Conservation (phyloP, 2,888 invertebrate genomes). For the Cheilosia soror region DNA sequence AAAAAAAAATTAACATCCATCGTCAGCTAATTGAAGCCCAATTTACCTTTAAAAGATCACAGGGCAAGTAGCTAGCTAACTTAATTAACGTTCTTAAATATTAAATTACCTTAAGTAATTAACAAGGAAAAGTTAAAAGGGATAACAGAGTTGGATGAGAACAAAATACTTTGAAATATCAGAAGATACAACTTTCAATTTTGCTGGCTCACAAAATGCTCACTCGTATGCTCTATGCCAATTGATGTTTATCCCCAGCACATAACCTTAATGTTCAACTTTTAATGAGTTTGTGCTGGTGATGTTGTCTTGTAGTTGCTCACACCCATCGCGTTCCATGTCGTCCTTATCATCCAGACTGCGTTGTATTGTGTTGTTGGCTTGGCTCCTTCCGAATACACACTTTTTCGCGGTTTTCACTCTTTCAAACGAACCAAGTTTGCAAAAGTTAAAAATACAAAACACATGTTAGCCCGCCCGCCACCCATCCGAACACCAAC, state of each 20-base stretch:
- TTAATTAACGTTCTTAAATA: constrained; percentile 70
- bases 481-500: background rate
- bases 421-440: constrained; percentile 59
- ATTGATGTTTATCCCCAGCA: constrained; percentile 69
- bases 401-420: constrained; percentile 36
- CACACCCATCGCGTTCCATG: background rate
- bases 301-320: constrained; percentile 44
- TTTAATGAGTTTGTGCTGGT: constrained; percentile 72
- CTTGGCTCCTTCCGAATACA: constrained; percentile 15
- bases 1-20: constrained; percentile 29
- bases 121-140: constrained; percentile 64
- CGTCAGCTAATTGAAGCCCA: constrained; percentile 36
- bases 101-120: constrained; percentile 71
- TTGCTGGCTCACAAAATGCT: constrained; percentile 42
- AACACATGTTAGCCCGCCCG: constrained; percentile 11
- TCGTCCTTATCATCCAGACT: background rate
- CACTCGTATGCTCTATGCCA: constrained; percentile 12
- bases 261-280: constrained; percentile 74
- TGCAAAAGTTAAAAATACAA: constrained; percentile 63
- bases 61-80: constrained; percentile 60
- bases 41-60: constrained; percentile 42
- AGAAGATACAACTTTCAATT: constrained; percentile 36
- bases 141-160: constrained; percentile 54
- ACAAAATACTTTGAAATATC: constrained; percentile 11
- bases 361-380: constrained; percentile 5